Evolutionary conservation across 1,140 invertebrate species (phyloP), one percentile per base, ranked within the genome.

Genomic region (Pseudomyrmex flavicornis): DNA sequence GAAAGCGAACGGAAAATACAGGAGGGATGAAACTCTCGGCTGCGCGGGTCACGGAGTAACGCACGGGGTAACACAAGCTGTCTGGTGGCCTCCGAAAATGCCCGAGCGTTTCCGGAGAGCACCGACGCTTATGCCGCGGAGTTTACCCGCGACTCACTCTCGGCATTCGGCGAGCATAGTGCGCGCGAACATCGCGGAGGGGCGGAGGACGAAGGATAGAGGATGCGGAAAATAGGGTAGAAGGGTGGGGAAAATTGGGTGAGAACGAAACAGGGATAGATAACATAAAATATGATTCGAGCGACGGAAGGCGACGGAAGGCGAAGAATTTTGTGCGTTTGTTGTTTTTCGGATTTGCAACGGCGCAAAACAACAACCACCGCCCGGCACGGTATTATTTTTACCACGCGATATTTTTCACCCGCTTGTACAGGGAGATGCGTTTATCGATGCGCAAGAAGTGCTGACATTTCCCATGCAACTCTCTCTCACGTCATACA

Each of bases 61-160:
- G 59, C 58, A 82, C 70, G 56, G 50, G 59, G 48, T 44, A 82
- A 74, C 79, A 74, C 50, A 58, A 66, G 61, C 58, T 82, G 56
- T 52, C 26, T 48, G 69, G 44, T 79, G 54, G 54, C 76, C 59
- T 22, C 69, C 79, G 79, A 74, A 9, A 0, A 9, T 15, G 50
- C 58, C 44, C 79, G 79, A 82, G 58, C n/a, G 10, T 63, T 63
- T 62, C 46, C 79, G 79, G 69, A 74, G 79, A 82, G 56, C 58
- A 17, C 58, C 79, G 79, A 82, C 52, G 1, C 17, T 12, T 12
- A 1, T 12, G 1, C n/a, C 46, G 46, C 54, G 56, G 58, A 61
- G 69, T 82, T 35, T 46, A 8, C n/a, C 13, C 58, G 70, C 58
- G 58, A 74, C 74, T 63, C 70, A 74, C n/a, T 44, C 26, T 13